A percentile compares a stretch with the other conserved stretches of the same genome.
Evolutionary conservation across 2,888 invertebrate genomes (phyloP).

Genomic region (Aspidiotus destructor): DNA sequence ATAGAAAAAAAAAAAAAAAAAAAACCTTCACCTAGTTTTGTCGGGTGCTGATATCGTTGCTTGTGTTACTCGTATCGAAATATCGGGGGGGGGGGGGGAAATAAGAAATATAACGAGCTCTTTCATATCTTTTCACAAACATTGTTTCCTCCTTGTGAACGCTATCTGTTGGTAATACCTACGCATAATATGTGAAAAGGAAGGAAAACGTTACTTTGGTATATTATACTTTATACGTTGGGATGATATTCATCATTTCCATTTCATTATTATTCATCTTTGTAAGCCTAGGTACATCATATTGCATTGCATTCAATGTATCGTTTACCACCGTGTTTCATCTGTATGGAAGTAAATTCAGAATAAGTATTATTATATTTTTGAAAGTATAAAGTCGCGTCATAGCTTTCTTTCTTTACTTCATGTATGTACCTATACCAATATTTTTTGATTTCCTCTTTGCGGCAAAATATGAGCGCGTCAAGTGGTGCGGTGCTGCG

Average conservation of each 20-base stretch:
- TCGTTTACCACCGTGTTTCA: background rate
- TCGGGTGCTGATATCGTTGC: too few relatives aligned
- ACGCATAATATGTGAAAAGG: too few relatives aligned
- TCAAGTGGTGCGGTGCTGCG: too few relatives aligned
- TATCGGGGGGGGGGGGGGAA: too few relatives aligned
- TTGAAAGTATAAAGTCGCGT: background rate
- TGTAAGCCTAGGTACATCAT: background rate
- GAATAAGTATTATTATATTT: background rate
- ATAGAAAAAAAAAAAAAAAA: too few relatives aligned
- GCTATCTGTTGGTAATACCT: too few relatives aligned
- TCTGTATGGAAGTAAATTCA: background rate
- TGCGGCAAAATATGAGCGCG: background rate
- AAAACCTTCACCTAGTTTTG: too few relatives aligned
- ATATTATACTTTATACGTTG: background rate
- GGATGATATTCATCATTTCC: background rate
- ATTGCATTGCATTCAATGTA: background rate
- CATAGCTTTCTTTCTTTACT: background rate
- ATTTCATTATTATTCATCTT: constrained; percentile 2
- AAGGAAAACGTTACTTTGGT: too few relatives aligned
- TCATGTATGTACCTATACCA: background rate
- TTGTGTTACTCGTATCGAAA: too few relatives aligned
- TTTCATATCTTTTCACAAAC: too few relatives aligned
- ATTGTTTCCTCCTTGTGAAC: too few relatives aligned
- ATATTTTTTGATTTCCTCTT: background rate
- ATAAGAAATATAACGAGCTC: too few relatives aligned